Evolutionary conservation across 2,888 invertebrate genomes (phyloP).

Genomic region (Uloborus plumipes): DNA sequence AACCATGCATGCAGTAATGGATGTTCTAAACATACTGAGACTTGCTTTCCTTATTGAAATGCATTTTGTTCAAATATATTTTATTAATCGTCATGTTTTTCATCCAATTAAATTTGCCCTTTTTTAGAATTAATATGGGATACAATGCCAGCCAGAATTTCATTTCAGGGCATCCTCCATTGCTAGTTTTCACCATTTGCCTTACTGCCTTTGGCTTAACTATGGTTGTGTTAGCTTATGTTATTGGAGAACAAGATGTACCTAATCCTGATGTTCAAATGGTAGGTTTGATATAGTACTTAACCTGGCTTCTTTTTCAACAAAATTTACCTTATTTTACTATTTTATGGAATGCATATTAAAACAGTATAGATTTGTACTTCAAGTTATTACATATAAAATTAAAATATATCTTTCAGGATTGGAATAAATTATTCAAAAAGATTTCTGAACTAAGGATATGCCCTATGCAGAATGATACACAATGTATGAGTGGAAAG

Average conservation of each 20-base stretch:
- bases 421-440: slow-evolving; percentile 51
- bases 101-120: too few species aligned
- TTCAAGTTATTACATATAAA: not conserved
- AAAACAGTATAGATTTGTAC: not conserved
- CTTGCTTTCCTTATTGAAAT: too few species aligned
- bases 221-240: slow-evolving; percentile 70
- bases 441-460: slow-evolving; percentile 34
- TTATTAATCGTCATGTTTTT: too few species aligned
- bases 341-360: too few species aligned
- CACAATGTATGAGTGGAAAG: not conserved
- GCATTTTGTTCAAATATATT: too few species aligned
- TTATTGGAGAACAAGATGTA: slow-evolving; percentile 70
- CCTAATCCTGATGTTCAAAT: slow-evolving; percentile 69
- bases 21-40: too few species aligned
- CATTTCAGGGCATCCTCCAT: slow-evolving; percentile 70
- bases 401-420: slow-evolving; percentile 18
- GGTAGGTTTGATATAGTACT: slow-evolving; percentile 10
- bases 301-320: too few species aligned
- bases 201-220: slow-evolving; percentile 71
- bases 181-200: slow-evolving; percentile 72
- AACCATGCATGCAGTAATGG: too few species aligned
- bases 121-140: slow-evolving; percentile 36
- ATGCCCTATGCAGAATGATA: slow-evolving; percentile 28
- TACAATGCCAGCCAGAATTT: slow-evolving; percentile 70
- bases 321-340: too few species aligned